A percentile compares a stretch with the other conserved stretches of the same genome.
phyloP scores from a whole-genome alignment of 2,888 invertebrate species.

The Gandaritis pyraliata region DNA sequence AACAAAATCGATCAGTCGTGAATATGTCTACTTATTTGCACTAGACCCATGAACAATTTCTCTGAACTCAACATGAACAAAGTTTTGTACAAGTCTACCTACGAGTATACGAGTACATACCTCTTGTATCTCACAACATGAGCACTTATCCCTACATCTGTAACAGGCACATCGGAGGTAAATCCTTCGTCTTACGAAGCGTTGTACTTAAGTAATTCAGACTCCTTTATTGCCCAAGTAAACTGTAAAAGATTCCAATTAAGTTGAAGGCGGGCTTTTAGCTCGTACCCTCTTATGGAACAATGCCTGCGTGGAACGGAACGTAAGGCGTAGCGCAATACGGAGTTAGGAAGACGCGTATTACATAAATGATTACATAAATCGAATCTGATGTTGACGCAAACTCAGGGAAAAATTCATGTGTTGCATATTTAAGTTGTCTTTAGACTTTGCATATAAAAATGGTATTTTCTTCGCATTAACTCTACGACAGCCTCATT shows the following conservation, averaged over 20 bases:
- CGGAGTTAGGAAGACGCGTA: slow-evolving; percentile 37
- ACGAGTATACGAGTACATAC: background rate
- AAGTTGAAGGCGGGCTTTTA: slow-evolving; percentile 65
- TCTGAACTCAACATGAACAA: slow-evolving; percentile 16
- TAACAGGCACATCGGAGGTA: slow-evolving; percentile 51
- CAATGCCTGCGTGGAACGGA: slow-evolving; percentile 52
- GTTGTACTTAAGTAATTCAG: slow-evolving; percentile 56
- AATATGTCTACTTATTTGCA: background rate
- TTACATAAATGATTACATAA: slow-evolving; percentile 35
- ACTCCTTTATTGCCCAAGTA: slow-evolving; percentile 72
- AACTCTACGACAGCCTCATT: background rate
- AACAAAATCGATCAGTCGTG: too few species aligned
- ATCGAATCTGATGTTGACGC: slow-evolving; percentile 22
- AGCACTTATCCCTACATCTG: slow-evolving; percentile 50
- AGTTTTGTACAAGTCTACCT: slow-evolving; percentile 21
- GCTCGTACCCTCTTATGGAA: slow-evolving; percentile 64
- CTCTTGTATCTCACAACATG: slow-evolving; percentile 29
- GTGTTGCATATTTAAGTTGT: slow-evolving; percentile 14
- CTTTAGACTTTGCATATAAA: background rate
- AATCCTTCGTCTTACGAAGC: slow-evolving; percentile 41
- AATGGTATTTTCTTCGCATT: background rate
- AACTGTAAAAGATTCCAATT: slow-evolving; percentile 83
- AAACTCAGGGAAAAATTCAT: slow-evolving; percentile 10
- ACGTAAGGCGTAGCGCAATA: slow-evolving; percentile 40
- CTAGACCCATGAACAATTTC: background rate